Evolutionary conservation across 2,113 vertebrate genomes (phyloP).

Genomic region (Heterocephalus glaber): DNA sequence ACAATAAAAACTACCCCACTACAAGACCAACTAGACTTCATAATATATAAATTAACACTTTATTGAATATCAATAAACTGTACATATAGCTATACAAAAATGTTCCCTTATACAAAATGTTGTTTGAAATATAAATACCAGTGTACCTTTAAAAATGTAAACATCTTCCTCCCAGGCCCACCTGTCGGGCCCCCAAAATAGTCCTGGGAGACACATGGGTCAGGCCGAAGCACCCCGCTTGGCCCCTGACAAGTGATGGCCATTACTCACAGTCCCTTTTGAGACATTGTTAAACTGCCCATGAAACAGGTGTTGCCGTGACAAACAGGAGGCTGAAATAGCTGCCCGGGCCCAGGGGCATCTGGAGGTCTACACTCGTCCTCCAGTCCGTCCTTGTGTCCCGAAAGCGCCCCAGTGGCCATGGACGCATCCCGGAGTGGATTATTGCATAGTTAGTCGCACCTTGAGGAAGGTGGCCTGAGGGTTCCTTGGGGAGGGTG

Average conservation of each 20-base stretch:
- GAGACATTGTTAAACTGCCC: conserved; percentile 62
- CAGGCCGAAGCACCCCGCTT: conserved; percentile 33
- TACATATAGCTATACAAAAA: conserved; percentile 90
- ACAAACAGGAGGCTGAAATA: conserved; percentile 62
- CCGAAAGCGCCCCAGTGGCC: background rate
- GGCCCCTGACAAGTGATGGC: conserved; percentile 67
- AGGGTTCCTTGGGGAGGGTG: background rate
- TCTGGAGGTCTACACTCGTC: conserved; percentile 43
- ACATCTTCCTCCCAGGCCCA: conserved; percentile 89
- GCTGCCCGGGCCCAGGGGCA: conserved; percentile 57
- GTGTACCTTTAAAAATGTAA: conserved; percentile 93
- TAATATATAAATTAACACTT: conserved; percentile 89
- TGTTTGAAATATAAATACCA: conserved; percentile 92
- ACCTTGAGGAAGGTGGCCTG: conserved; percentile 49
- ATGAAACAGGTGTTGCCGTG: conserved; percentile 65
- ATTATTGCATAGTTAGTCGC: conserved; percentile 77
- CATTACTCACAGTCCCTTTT: conserved; percentile 73
- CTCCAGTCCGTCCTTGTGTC: background rate
- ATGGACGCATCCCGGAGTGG: conserved; percentile 80
- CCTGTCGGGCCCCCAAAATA: conserved; percentile 88
- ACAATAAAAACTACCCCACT: background rate
- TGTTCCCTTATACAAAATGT: conserved; percentile 89
- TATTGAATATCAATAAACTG: conserved; percentile 92
- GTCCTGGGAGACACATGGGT: conserved; percentile 81
- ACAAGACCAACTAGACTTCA: background rate